phyloP scores from a whole-genome alignment of 2,113 vertebrate species.

The Xenopus borealis region DNA sequence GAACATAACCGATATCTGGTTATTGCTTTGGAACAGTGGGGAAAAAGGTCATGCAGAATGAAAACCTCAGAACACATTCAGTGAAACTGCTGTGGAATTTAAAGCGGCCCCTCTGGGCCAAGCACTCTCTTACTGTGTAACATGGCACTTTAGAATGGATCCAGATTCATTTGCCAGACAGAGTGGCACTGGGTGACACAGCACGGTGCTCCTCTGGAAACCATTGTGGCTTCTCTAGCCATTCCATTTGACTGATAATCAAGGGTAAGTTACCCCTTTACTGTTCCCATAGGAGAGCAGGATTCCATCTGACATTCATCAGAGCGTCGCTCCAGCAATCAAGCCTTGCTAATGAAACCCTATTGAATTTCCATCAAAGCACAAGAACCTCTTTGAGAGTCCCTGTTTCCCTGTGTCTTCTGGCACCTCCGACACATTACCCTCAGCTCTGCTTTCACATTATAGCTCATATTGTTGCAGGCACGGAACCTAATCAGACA shows the following conservation, averaged over 20 bases:
- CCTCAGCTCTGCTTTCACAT: conserved; percentile 19
- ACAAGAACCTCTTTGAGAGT: not conserved
- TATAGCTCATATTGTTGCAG: conserved; percentile 9
- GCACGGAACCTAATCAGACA: not conserved
- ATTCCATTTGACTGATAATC: conserved; percentile 20
- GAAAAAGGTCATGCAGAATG: no score
- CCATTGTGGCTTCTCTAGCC: conserved; percentile 23
- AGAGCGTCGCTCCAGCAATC: conserved; percentile 5
- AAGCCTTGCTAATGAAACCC: conserved; percentile 20
- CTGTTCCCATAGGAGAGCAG: conserved; percentile 30
- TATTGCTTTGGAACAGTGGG: no score
- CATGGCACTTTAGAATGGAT: conserved; percentile 4
- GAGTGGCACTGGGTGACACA: conserved; percentile 14
- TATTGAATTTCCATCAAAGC: conserved; percentile 34
- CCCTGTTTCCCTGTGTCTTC: conserved; percentile 22
- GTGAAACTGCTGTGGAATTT: no score
- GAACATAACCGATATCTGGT: no score
- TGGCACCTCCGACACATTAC: conserved; percentile 19
- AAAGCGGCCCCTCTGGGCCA: not conserved
- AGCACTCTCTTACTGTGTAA: not conserved
- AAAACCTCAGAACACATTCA: no score
- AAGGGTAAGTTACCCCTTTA: conserved; percentile 31
- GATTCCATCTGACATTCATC: conserved; percentile 40
- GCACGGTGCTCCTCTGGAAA: conserved; percentile 21
- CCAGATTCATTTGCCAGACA: conserved; percentile 13